Percentiles rank a stretch among this genome's conserved stretches.
Conservation (phyloP, 64 coral and sea anemone species). For the Pocillopora verrucosa region DNA sequence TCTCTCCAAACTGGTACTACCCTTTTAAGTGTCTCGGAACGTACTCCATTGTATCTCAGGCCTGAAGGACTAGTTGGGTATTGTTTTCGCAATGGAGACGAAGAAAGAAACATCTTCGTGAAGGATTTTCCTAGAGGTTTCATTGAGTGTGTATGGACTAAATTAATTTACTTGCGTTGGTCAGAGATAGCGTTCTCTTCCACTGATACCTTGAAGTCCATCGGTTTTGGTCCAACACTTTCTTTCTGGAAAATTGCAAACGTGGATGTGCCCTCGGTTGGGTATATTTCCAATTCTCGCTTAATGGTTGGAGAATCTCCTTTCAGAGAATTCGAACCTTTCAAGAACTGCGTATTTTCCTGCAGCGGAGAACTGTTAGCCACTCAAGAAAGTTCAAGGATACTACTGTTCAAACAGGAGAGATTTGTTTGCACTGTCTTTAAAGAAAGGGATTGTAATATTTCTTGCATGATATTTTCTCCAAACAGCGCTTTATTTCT, state of each 20-base stretch:
- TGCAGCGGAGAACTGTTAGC: neutral
- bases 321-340: neutral
- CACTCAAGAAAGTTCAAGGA: neutral
- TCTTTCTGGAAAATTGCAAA: neutral
- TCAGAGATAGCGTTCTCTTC: neutral
- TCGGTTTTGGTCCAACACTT: neutral
- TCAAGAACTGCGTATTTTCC: neutral
- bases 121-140: neutral
- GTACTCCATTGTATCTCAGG: neutral
- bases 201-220: neutral
- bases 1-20: slow-evolving; percentile 1
- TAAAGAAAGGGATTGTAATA: neutral
- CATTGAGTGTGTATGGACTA: too few species aligned
- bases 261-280: neutral
- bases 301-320: too few species aligned
- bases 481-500: neutral
- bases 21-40: neutral
- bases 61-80: neutral
- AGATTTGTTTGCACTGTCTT: neutral
- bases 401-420: neutral
- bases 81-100: neutral
- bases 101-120: neutral
- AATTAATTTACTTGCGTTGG: too few species aligned
- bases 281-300: too few species aligned
- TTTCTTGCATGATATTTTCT: neutral